Base-by-base conservation (phyloP, 2,888 invertebrate genomes). In the Oscheius myriophilus region DNA sequence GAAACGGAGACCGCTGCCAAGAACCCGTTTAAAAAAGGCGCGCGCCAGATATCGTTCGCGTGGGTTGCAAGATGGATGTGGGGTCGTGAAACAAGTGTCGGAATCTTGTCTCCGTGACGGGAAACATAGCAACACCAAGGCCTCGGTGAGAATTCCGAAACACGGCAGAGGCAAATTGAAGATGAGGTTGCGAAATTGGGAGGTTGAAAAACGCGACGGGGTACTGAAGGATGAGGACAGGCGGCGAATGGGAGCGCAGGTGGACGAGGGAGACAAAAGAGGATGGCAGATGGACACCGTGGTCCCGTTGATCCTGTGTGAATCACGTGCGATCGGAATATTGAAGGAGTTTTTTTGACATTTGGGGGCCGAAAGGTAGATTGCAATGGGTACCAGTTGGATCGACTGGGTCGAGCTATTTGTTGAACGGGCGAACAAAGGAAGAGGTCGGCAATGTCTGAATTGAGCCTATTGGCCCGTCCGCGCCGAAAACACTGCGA, bases 1-100 rank as follows among this genome's bases (percentile, higher is more conserved):
- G 49, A 49, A 49, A 21, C 18, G 23, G 49, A 49, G 61, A 39
- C 41, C 43, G 25, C 45, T 39, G 42, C 25, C 58, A 61, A 49
- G 49, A 61, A 61, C 61, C 61, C 61, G 61, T 61, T 49, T 49
- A 61, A 61, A 61, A 61, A 61, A 61, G 49, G 61, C 18, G 61
- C 61, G 61, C 61, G 61, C 61, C 49, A 61, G 49, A 49, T 58
- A 26, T 33, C 33, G 33, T 33, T 33, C 33, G 33, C 33, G 33
- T 33, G 33, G 33, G 33, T 33, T 33, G 33, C 33, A 33, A 33
- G 33, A 33, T 33, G 33, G 33, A 33, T 33, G 9, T 33, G 33
- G 33, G 33, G 33, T 33, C 33, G 33, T 33, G 33, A 33, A 33
- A 33, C 33, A 33, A 33, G 33, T 33, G 33, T 33, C 33, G 33